Base-by-base conservation (phyloP, 2,797 vertebrate species). In the Silurus aristotelis region DNA sequence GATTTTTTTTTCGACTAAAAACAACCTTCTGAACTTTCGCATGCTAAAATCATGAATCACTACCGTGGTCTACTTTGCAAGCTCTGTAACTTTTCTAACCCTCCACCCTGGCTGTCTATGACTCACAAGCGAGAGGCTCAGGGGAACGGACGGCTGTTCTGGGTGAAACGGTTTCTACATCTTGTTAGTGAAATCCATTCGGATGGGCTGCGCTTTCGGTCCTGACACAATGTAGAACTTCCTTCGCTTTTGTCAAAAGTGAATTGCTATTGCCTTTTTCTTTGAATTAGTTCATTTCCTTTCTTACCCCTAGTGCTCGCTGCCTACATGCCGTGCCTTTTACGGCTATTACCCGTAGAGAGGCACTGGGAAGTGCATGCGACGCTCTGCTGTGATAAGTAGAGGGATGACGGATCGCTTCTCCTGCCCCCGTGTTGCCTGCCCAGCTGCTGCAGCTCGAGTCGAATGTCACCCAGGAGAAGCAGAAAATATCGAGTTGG, bases 391-490 rank as follows among this genome's bases (percentile, higher is more conserved):
- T 92, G 92, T 93, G 94, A 95, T 94, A 93, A 94, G 90, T 89
- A 88, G 88, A 87, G 88, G 89, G 92, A 91, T 93, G 92, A 93
- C 93, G 92, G 89, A 88, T 93, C 46, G 83, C 83, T 56, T 76
- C 72, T 52, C 72, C 72, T 19, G 25, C 61, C 83, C 66, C 67
- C 5, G 31, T 61, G 63, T 66, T 80, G 61, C 92, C 90, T 91
- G 87, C 79, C 71, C 79, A 73, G 46, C 84, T 82, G 70, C 78
- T 52, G 91, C 93, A 93, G 93, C 92, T 92, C 92, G 91, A 93
- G 92, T 94, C 93, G 94, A 95, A 95, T 95, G 94, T 95, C 95
- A 95, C 90, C 87, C 89, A 93, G 90, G 93, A 93, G 90, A 92
- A 92, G 92, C 89, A 90, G 93, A 94, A 95, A 95, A 94, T 87